Conservation (phyloP, 2,113 vertebrate genomes). For the Orientallactaga bullata region DNA sequence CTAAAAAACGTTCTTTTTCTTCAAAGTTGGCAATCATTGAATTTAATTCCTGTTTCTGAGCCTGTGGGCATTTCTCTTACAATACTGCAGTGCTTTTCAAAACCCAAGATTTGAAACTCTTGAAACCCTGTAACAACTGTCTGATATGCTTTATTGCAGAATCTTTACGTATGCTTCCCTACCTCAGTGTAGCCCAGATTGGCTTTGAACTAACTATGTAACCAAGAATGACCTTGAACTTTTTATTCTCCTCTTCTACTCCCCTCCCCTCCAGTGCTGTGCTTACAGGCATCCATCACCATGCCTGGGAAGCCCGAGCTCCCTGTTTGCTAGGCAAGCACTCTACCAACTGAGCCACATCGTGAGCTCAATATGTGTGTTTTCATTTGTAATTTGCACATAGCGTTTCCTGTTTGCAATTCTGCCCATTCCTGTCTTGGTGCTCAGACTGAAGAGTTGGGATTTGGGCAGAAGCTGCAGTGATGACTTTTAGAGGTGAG, state of each 20-base stretch:
- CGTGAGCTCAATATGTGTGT: no score
- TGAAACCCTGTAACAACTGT: neutral
- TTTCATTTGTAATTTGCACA: conserved; percentile 24
- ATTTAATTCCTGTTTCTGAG: conserved; percentile 65
- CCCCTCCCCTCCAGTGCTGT: no score
- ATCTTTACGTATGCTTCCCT: neutral
- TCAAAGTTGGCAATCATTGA: conserved; percentile 51
- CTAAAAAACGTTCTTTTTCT: conserved; percentile 64
- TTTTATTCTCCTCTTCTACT: no score
- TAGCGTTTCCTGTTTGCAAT: neutral
- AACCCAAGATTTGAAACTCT: conserved; percentile 4
- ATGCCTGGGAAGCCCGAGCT: no score
- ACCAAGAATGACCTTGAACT: no score
- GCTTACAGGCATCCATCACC: no score
- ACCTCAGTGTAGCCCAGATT: no score
- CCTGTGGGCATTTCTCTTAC: conserved; percentile 30
- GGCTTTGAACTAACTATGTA: no score
- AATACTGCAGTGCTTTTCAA: conserved; percentile 48
- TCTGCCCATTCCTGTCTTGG: neutral
- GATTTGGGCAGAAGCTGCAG: conserved; percentile 12
- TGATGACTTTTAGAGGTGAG: neutral
- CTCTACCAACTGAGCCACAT: no score
- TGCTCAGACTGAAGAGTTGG: neutral
- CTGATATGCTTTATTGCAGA: neutral
- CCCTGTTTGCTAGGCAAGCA: no score